Evolutionary conservation across 2,888 invertebrate species (phyloP), one percentile per base, ranked within the genome.

Genomic region (Melieria crassipennis): DNA sequence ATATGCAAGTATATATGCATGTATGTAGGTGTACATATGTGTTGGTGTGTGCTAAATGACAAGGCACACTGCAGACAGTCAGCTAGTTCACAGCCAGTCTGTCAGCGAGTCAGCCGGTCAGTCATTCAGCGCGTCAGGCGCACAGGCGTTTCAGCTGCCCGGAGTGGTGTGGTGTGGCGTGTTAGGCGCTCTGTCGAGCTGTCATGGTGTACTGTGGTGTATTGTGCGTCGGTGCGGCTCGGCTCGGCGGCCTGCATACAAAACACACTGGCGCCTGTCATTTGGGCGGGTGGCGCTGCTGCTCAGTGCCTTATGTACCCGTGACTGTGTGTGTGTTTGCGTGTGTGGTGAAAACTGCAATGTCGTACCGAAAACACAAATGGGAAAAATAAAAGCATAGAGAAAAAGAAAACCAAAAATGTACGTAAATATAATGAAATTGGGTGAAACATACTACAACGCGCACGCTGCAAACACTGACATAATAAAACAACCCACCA

Each of bases 391-490:
- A 58, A 64, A 66, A 66, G 46, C 68, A 55, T 55, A 62, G 60
- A 61, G 46, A 62, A 62, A 62, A 42, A 50, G 10, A 11, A n/a
- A n/a, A 11, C 10, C 52, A 50, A 50, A 50, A n/a, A 50, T 79
- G 81, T 77, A 81, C 79, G 82, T 76, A 80, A 81, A 81, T 79
- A 81, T 81, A 81, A 82, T 82, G 81, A 81, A 81, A 81, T 81
- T 81, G 81, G 81, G 81, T 82, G 81, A 81, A 81, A 82, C 79
- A 79, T 76, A 73, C 74, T 72, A 72, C 50, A 66, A 47, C 30
- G 43, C 11, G 46, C 52, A 30, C 5, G 9, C n/a, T 61, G 30
- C 55, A 65, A 68, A 76, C 76, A 75, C 82, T 81, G 81, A 80
- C 83, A 82, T 81, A 81, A 82, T 82, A 81, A 81, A 82, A 78